These are phyloP conservation scores for Cephus pulcher DNA, from an alignment of 2,888 invertebrate species.

Conservation along the genomic window DNA sequence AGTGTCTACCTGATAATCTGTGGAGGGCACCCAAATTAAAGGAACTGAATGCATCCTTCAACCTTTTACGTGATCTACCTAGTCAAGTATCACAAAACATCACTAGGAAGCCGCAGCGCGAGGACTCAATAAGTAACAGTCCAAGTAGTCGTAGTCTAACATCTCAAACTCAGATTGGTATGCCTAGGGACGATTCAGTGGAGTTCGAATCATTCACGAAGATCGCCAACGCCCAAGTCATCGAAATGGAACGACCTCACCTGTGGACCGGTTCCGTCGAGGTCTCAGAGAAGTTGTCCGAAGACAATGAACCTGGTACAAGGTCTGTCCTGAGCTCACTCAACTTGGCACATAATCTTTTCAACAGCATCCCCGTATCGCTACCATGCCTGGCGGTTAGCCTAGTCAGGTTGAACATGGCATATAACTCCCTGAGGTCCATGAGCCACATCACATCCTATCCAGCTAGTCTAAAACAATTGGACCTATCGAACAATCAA, in stretches of 20 bases:
- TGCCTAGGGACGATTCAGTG: constrained; percentile 58
- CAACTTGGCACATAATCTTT: constrained; percentile 92
- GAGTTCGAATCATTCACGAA: constrained; percentile 64
- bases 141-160: constrained; percentile 53
- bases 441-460: constrained; percentile 81
- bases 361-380: constrained; percentile 87
- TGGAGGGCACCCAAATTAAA: constrained; percentile 89
- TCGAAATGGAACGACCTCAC: constrained; percentile 80
- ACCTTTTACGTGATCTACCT: constrained; percentile 83
- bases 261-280: constrained; percentile 79
- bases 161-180: constrained; percentile 49
- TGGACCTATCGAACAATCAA: constrained; percentile 94
- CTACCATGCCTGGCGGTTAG: constrained; percentile 91
- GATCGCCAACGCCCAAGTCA: constrained; percentile 59
- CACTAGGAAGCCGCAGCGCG: constrained; percentile 46
- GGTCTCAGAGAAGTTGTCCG: constrained; percentile 75
- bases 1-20: constrained; percentile 82
- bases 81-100: constrained; percentile 60
- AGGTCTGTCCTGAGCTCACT: constrained; percentile 79
- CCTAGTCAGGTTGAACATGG: constrained; percentile 89
- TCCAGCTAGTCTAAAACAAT: constrained; percentile 87
- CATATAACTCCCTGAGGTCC: constrained; percentile 81
- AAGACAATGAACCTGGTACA: constrained; percentile 70
- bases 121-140: constrained; percentile 52
- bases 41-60: constrained; percentile 90